Conservation (phyloP, 2,888 invertebrate species). For the Drosophila phalerata region DNA sequence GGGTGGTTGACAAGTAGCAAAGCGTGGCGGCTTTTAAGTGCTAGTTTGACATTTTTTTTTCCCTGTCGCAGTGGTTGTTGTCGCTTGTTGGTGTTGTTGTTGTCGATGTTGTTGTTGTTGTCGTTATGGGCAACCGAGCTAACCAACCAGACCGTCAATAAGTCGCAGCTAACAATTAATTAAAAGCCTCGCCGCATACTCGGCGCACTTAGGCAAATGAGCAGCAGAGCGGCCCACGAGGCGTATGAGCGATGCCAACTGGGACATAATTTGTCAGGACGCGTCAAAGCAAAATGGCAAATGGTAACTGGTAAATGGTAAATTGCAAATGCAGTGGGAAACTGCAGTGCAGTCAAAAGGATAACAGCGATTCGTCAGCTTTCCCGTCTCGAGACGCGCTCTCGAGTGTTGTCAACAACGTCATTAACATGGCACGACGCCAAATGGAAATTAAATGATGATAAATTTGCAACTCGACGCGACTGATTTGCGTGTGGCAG, state of each 20-base stretch:
- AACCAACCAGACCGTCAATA: conserved; percentile 77
- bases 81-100: conserved; percentile 16
- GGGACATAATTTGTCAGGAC: conserved; percentile 75
- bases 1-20: conserved; percentile 77
- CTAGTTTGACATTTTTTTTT: conserved; percentile 75
- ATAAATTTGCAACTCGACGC: conserved; percentile 76
- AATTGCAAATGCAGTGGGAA: conserved; percentile 42
- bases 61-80: conserved; percentile 35
- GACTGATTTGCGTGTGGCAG: conserved; percentile 54
- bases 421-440: conserved; percentile 79
- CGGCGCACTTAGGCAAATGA: conserved; percentile 78
- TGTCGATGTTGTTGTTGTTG: conserved; percentile 51
- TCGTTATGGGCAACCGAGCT: conserved; percentile 65
- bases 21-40: conserved; percentile 78
- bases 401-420: conserved; percentile 78
- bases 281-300: conserved; percentile 69
- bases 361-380: conserved; percentile 63
- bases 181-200: conserved; percentile 71
- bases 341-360: conserved; percentile 58
- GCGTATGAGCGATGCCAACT: conserved; percentile 73
- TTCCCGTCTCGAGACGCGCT: conserved; percentile 54
- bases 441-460: conserved; percentile 81
- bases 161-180: conserved; percentile 77
- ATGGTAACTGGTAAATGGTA: conserved; percentile 11
- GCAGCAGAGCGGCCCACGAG: conserved; percentile 70